A percentile compares a stretch with the other conserved stretches of the same genome.
These are phyloP conservation scores for Peucedramus taeniatus DNA, from an alignment of 2,113 vertebrate genomes.

Conservation along the genomic window DNA sequence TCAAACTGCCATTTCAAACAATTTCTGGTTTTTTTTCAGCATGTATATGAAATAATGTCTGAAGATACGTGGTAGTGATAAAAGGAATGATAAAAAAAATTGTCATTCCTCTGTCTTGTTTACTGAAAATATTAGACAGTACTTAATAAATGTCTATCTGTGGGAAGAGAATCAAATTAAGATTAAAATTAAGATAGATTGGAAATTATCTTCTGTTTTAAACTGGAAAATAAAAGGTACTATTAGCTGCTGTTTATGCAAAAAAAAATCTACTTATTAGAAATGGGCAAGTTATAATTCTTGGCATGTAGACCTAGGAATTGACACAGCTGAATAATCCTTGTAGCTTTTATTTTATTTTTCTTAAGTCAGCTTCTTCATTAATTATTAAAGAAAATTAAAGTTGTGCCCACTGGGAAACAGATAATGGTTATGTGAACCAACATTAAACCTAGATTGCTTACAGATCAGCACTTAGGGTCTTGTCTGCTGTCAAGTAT, in stretches of 20 bases:
- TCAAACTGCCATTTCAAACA: not conserved
- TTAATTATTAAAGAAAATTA: constrained; percentile 7
- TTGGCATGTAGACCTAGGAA: not conserved
- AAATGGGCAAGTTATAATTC: not conserved
- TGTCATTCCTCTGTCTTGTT: not conserved
- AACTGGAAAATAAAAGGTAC: not conserved
- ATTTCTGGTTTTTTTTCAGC: not conserved
- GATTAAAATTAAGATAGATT: not conserved
- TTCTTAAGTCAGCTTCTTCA: not conserved
- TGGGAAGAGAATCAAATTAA: not conserved
- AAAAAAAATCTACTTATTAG: not conserved
- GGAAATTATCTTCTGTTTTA: not conserved
- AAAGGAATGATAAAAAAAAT: not conserved
- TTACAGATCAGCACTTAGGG: not conserved
- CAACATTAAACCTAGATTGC: not conserved
- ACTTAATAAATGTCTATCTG: not conserved
- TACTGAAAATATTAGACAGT: not conserved
- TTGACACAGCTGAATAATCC: not conserved
- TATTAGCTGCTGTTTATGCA: not conserved
- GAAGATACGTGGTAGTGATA: not conserved
- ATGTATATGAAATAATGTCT: not conserved
- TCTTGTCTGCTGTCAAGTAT: not conserved
- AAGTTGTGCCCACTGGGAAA: not conserved
- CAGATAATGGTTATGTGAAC: not conserved
- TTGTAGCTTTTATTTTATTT: not conserved